These are phyloP conservation scores for Chironomus tentans DNA, from an alignment of 2,888 invertebrate species.

Conservation along the genomic window DNA sequence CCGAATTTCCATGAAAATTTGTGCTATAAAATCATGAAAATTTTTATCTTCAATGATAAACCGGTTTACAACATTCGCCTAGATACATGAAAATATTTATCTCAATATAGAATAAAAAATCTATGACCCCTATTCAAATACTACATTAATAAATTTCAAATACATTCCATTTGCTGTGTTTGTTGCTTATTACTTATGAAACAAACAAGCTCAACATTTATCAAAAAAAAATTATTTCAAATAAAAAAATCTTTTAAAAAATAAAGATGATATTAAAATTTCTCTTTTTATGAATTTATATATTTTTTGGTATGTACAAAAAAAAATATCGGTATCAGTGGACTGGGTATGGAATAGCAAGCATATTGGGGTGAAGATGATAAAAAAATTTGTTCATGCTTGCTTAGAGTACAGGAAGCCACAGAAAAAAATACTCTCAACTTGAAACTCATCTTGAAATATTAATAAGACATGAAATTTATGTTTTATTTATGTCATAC, in stretches of 20 bases:
- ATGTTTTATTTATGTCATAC: slow-evolving; percentile 16
- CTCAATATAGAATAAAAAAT: neutral
- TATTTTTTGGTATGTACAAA: neutral
- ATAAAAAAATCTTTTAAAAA: neutral
- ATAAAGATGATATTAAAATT: neutral
- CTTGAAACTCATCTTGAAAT: slow-evolving; percentile 13
- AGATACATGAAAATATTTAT: neutral
- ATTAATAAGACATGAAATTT: slow-evolving; percentile 24
- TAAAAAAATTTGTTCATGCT: too few species aligned
- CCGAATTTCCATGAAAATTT: too few species aligned
- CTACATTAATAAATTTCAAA: slow-evolving; percentile 10
- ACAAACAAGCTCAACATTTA: slow-evolving; percentile 5
- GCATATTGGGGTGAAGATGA: too few species aligned
- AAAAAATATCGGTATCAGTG: too few species aligned
- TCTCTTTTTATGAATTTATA: neutral
- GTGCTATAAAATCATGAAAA: too few species aligned
- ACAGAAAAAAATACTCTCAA: neutral
- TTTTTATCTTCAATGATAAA: neutral
- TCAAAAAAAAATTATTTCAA: slow-evolving; percentile 3
- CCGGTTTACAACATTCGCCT: neutral
- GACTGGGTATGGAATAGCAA: too few species aligned
- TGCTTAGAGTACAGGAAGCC: neutral
- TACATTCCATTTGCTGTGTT: neutral
- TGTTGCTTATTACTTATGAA: neutral
- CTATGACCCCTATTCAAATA: neutral